Percentiles rank a stretch among this genome's conserved stretches.
Conservation (phyloP, 2,113 vertebrate species). For the Anolis carolinensis region DNA sequence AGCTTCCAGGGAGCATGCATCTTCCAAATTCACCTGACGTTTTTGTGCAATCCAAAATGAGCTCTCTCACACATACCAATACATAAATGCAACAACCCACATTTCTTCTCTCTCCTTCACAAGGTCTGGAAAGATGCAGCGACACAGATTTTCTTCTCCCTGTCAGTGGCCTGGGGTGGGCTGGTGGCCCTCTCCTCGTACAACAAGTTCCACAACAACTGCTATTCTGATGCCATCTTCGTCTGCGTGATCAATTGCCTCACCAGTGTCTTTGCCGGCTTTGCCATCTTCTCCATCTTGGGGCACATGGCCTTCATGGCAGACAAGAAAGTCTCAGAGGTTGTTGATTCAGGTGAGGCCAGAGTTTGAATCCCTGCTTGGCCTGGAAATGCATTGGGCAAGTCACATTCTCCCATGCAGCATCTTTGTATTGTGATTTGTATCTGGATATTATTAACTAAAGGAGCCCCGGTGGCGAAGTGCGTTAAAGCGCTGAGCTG, state of each 20-base stretch:
- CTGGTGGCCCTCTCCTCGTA: slow-evolving; percentile 92
- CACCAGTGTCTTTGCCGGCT: slow-evolving; percentile 93
- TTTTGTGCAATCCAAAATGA: too few species aligned
- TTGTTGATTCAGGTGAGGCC: slow-evolving; percentile 88
- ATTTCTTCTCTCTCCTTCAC: not conserved
- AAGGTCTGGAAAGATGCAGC: slow-evolving; percentile 98
- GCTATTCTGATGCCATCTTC: slow-evolving; percentile 87
- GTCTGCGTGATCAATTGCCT: slow-evolving; percentile 88
- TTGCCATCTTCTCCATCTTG: slow-evolving; percentile 95
- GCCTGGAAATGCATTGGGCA: too few species aligned
- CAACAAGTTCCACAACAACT: slow-evolving; percentile 94
- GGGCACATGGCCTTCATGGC: slow-evolving; percentile 93
- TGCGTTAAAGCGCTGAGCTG: too few species aligned
- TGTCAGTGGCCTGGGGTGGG: slow-evolving; percentile 91
- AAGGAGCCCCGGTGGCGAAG: too few species aligned
- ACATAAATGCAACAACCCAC: too few species aligned
- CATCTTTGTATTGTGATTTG: too few species aligned
- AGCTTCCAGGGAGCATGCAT: too few species aligned
- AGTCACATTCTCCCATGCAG: too few species aligned
- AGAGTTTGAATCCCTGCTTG: too few species aligned
- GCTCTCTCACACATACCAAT: not conserved
- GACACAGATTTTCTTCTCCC: slow-evolving; percentile 94
- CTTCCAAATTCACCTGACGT: too few species aligned
- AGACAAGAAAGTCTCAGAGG: slow-evolving; percentile 82
- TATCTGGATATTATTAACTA: too few species aligned